Conservation (phyloP, 1,140 invertebrate species). For the Trypoxylus dichotomus region DNA sequence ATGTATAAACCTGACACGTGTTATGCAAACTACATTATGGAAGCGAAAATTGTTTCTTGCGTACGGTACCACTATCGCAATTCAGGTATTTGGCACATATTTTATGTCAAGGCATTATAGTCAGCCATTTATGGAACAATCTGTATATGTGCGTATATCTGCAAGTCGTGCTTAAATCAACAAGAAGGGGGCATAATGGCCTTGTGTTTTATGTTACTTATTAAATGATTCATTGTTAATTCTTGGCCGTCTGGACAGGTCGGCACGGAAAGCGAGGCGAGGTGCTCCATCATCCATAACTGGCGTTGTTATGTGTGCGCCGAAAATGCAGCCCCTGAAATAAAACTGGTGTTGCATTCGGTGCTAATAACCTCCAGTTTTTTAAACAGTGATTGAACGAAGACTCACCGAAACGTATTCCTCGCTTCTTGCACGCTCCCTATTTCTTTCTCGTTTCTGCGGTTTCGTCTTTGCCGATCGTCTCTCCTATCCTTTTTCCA, state of each 20-base stretch:
- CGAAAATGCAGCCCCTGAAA: slow-evolving; percentile 34
- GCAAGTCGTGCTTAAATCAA: slow-evolving; percentile 12
- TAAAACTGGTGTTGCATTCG: slow-evolving; percentile 27
- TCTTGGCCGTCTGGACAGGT: slow-evolving; percentile 30
- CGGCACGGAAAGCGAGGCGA: slow-evolving; percentile 30
- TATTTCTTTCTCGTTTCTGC: background rate
- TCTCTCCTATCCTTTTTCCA: slow-evolving; percentile 1
- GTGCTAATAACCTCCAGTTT: slow-evolving; percentile 35
- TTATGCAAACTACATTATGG: background rate
- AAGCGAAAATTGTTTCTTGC: background rate
- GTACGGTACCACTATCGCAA: background rate
- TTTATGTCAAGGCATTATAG: background rate
- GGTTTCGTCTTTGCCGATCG: background rate
- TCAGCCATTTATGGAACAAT: slow-evolving; percentile 13
- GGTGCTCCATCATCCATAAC: slow-evolving; percentile 34
- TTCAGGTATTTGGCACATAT: background rate
- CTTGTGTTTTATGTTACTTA: slow-evolving; percentile 33
- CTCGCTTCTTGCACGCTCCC: background rate
- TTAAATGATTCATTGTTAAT: slow-evolving; percentile 36
- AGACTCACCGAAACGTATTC: slow-evolving; percentile 16
- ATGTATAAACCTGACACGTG: background rate
- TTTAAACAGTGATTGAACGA: slow-evolving; percentile 25
- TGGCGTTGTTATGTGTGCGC: slow-evolving; percentile 28
- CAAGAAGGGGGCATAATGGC: slow-evolving; percentile 29
- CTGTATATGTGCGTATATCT: slow-evolving; percentile 6